Base-by-base conservation (phyloP, 2,797 vertebrate genomes). In the Eleutherodactylus coqui region DNA sequence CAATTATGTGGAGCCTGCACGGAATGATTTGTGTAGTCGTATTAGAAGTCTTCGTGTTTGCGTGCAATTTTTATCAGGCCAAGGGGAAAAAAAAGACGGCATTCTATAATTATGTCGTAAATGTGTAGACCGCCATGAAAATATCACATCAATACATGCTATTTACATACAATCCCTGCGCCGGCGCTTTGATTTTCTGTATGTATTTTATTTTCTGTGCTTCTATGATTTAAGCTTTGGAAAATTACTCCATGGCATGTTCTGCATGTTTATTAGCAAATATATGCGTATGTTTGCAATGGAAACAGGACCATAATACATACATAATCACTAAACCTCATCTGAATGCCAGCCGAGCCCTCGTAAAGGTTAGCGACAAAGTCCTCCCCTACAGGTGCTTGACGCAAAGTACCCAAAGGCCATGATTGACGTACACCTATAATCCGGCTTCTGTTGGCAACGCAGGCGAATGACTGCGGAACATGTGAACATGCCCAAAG, bases 1-100 rank as follows among this genome's bases (percentile, higher is more conserved):
- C 86, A 87, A 86, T 87, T 87, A 83, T 72, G 81, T 79, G 86
- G 79, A 83, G 86, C 85, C 80, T 67, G 85, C 85, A 77, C 81
- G 34, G 62, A 87, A 83, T 87, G 86, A 83, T 87, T 87, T 87
- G 85, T 87, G 86, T 47, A 36, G 49, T 72, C 36, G 49, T 72
- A 75, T 83, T 82, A 83, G 73, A 45, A 86, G 79, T 60, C 81
- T 38, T 76, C 75, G 83, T 45, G 58, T 82, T 87, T 45, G 75
- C 43, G 60, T 67, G 79, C 72, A 82, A 86, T 86, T 86, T 81
- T 75, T 76, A 86, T 82, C 85, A 86, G 78, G 67, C 84, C 77
- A 47, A n/a, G 77, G 29, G 67, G 36, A 70, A 86, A 86, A 82
- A 82, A 38, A 73, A 55, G 85, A 49, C 79, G 41, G 70, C 69